These are phyloP conservation scores for Oncorhynchus clarkii DNA, from an alignment of 2,113 vertebrate species.

Conservation along the genomic window DNA sequence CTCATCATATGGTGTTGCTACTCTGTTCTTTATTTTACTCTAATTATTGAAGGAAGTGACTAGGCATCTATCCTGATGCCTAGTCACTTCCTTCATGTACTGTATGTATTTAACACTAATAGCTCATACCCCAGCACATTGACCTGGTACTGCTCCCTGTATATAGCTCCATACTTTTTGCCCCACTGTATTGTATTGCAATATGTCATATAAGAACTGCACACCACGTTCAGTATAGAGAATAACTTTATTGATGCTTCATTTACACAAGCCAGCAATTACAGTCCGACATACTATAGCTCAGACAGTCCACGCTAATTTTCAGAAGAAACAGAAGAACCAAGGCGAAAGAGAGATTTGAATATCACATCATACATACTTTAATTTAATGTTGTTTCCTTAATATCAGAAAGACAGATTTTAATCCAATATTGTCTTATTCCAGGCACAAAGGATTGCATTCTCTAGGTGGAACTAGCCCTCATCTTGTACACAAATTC, in stretches of 20 bases:
- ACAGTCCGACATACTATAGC: conserved; percentile 45
- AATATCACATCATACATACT: conserved; percentile 46
- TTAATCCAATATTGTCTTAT: conserved; percentile 21
- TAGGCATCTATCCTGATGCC: no score
- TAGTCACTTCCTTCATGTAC: no score
- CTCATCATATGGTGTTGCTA: no score
- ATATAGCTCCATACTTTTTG: no score
- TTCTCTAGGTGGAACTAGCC: background rate
- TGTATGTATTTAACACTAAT: no score
- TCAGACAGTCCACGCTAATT: conserved; percentile 32
- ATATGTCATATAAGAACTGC: background rate
- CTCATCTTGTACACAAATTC: conserved; percentile 12
- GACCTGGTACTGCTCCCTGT: no score
- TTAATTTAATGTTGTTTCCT: conserved; percentile 21
- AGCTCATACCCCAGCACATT: no score
- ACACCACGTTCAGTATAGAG: conserved; percentile 10
- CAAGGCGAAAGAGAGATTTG: conserved; percentile 29
- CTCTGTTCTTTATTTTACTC: no score
- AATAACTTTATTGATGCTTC: conserved; percentile 69
- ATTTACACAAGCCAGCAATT: conserved; percentile 43
- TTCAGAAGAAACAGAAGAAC: conserved; percentile 17
- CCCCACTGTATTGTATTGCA: no score
- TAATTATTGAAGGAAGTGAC: no score
- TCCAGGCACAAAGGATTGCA: conserved; percentile 39
- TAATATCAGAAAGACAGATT: conserved; percentile 26